phyloP scores from a whole-genome alignment of 2,888 invertebrate species.

The Dusona sp. region DNA sequence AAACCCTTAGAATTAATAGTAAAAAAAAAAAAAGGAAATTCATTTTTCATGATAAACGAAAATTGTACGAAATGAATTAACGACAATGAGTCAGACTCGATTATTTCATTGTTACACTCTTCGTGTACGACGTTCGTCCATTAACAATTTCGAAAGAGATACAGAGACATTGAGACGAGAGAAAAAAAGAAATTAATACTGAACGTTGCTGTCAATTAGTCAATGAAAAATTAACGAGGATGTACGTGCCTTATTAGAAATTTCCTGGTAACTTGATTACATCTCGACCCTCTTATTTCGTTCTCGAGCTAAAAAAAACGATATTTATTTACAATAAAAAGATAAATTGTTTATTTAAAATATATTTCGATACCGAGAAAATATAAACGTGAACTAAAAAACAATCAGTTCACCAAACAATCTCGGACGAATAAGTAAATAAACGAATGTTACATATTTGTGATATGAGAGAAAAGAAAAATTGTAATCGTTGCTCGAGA shows the following conservation, averaged over 20 bases:
- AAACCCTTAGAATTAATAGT: neutral
- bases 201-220: constrained; percentile 8
- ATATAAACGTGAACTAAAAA: neutral
- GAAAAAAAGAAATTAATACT: neutral
- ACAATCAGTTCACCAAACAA: neutral
- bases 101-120: constrained; percentile 5
- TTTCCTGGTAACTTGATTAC: neutral
- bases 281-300: neutral
- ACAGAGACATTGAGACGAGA: neutral
- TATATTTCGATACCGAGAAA: neutral
- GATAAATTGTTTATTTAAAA: neutral
- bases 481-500: neutral
- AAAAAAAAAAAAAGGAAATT: neutral
- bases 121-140: neutral
- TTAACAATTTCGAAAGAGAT: neutral
- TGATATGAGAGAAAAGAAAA: neutral
- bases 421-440: neutral
- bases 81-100: constrained; percentile 11
- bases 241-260: constrained; percentile 18
- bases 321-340: neutral
- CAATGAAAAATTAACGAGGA: constrained; percentile 27
- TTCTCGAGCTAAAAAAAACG: neutral
- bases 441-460: neutral
- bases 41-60: no score
- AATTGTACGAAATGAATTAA: neutral